Conservation (phyloP, 2,888 invertebrate species). For the Rotaria macrura region DNA sequence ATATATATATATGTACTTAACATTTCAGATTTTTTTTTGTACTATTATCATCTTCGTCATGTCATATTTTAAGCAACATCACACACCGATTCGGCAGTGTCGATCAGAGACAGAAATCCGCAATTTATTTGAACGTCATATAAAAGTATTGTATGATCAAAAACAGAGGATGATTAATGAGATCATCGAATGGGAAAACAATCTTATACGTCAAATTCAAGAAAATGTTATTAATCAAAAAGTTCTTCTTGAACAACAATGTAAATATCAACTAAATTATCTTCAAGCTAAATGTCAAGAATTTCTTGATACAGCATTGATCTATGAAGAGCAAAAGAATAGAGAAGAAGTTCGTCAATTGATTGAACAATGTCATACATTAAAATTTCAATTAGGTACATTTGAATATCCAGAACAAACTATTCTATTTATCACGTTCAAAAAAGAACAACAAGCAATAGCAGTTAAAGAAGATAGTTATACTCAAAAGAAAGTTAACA, state of each 20-base stretch:
- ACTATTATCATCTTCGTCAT: not conserved
- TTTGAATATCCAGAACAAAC: not conserved
- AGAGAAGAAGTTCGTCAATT: not conserved
- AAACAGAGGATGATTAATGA: not conserved
- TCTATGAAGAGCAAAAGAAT: not conserved
- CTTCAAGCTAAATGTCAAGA: not conserved
- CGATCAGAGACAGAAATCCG: not conserved
- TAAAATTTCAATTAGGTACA: not conserved
- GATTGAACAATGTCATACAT: not conserved
- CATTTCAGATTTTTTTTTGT: not conserved
- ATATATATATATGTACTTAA: not conserved
- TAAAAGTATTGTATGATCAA: not conserved
- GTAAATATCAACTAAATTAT: not conserved
- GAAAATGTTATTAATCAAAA: not conserved
- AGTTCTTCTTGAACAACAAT: not conserved
- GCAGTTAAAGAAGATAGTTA: not conserved
- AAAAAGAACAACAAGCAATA: not conserved
- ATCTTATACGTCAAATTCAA: not conserved
- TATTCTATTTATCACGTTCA: not conserved
- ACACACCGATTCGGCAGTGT: not conserved
- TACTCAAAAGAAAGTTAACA: not conserved
- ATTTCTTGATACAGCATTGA: not conserved
- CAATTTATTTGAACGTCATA: not conserved
- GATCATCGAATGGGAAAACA: not conserved
- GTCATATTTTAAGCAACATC: not conserved